Conservation (phyloP, 2,888 invertebrate species). For the Drosophila nr. perissopoda region DNA sequence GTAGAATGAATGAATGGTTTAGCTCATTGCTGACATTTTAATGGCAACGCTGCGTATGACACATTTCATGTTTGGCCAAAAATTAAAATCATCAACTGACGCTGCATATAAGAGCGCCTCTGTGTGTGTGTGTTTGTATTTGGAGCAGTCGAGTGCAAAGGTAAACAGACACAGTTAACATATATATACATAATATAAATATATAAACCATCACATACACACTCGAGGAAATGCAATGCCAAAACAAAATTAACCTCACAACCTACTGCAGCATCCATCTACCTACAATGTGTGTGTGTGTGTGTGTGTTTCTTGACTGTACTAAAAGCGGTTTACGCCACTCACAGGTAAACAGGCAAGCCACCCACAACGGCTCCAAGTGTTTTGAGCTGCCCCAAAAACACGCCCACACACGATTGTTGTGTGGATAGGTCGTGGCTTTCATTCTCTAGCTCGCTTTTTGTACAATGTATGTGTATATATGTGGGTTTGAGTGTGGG, state of each 20-base stretch:
- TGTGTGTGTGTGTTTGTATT: slow-evolving; percentile 45
- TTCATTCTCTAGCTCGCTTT: slow-evolving; percentile 55
- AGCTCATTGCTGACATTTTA: slow-evolving; percentile 31
- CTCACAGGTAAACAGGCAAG: slow-evolving; percentile 65
- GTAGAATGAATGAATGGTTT: slow-evolving; percentile 7
- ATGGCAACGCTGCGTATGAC: slow-evolving; percentile 58
- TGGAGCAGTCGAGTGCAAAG: slow-evolving; percentile 69
- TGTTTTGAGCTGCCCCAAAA: slow-evolving; percentile 50
- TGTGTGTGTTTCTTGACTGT: slow-evolving; percentile 54
- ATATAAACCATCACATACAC: slow-evolving; percentile 2
- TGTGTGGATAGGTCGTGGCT: slow-evolving; percentile 81
- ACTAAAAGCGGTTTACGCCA: slow-evolving; percentile 76
- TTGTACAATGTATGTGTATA: slow-evolving; percentile 18
- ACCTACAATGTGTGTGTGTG: slow-evolving; percentile 12
- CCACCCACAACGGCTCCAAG: slow-evolving; percentile 38
- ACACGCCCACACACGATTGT: slow-evolving; percentile 71
- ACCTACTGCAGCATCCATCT: slow-evolving; percentile 64
- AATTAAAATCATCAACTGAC: slow-evolving; percentile 57
- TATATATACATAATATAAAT: slow-evolving; percentile 7
- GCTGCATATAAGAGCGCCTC: slow-evolving; percentile 10
- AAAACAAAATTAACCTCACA: slow-evolving; percentile 76
- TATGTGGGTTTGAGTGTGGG: slow-evolving; percentile 3
- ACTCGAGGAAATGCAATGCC: slow-evolving; percentile 58
- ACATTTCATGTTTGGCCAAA: slow-evolving; percentile 62
- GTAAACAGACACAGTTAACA: slow-evolving; percentile 63